A percentile compares a stretch with the other conserved stretches of the same genome.
Conservation (phyloP, 1,140 invertebrate species). For the Platyura marginata region DNA sequence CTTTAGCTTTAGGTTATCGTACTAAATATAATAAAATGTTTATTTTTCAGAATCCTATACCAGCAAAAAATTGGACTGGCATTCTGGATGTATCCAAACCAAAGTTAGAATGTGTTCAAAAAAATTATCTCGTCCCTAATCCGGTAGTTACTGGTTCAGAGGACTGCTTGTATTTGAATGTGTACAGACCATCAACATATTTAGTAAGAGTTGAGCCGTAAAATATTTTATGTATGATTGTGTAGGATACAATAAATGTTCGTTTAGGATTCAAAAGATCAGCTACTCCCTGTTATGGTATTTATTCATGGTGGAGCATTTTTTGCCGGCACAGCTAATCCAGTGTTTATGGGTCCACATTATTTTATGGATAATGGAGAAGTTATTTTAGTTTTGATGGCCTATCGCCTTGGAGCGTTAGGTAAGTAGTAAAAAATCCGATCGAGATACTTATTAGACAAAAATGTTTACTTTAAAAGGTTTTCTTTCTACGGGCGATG, state of each 20-base stretch:
- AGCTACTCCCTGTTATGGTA: constrained; percentile 24
- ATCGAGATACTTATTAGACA: background rate
- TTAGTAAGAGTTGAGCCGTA: too few relatives aligned
- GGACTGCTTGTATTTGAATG: constrained; percentile 41
- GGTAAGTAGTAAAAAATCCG: constrained; percentile 7
- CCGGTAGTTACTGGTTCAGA: constrained; percentile 23
- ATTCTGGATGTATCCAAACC: constrained; percentile 12
- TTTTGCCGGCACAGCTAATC: constrained; percentile 19
- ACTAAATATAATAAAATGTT: background rate
- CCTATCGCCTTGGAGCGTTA: constrained; percentile 17
- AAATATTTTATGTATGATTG: too few relatives aligned
- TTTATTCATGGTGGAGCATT: constrained; percentile 29
- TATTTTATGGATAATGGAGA: constrained; percentile 20
- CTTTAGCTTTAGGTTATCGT: too few relatives aligned
- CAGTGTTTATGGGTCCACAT: constrained; percentile 21
- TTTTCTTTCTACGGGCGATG: constrained; percentile 22
- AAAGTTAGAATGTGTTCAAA: constrained; percentile 18
- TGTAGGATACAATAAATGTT: too few relatives aligned
- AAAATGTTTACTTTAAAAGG: constrained; percentile 6
- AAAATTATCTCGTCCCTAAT: constrained; percentile 18
- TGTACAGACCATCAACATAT: constrained; percentile 34
- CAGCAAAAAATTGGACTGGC: constrained; percentile 10
- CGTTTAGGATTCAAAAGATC: background rate
- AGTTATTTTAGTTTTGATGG: constrained; percentile 17
- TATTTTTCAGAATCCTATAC: constrained; percentile 14